These are phyloP conservation scores for Aethina tumida DNA, from an alignment of 1,140 invertebrate genomes.

Conservation along the genomic window DNA sequence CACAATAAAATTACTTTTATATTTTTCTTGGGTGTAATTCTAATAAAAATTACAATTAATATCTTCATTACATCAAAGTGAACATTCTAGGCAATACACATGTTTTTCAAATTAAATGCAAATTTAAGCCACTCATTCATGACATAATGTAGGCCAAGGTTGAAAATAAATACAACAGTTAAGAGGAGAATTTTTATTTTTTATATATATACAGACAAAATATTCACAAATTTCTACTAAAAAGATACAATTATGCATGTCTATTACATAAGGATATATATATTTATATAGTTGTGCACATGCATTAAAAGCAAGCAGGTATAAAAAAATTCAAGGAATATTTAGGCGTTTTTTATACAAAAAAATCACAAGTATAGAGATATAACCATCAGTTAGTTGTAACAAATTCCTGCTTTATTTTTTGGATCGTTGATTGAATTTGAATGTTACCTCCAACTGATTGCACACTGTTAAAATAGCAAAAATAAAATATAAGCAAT, in stretches of 20 bases:
- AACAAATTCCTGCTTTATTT: too few species aligned
- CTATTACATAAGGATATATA: background rate
- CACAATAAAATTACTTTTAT: background rate
- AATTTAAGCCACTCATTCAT: background rate
- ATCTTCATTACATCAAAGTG: too few species aligned
- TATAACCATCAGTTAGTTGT: too few species aligned
- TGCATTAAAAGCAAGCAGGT: slow-evolving; percentile 3
- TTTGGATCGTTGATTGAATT: too few species aligned
- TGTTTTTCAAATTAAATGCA: too few species aligned
- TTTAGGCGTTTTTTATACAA: slow-evolving; percentile 2
- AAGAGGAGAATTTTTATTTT: background rate
- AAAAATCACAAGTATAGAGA: slow-evolving; percentile 4
- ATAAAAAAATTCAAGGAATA: background rate
- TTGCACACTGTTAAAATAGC: too few species aligned
- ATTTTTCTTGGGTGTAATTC: background rate
- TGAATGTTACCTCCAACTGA: too few species aligned
- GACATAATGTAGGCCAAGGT: background rate
- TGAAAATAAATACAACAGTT: background rate
- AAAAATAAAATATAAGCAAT: too few species aligned
- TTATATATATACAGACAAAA: slow-evolving; percentile 3
- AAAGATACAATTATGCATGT: background rate
- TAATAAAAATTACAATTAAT: slow-evolving; percentile 2
- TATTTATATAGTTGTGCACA: slow-evolving; percentile 1
- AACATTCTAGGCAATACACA: too few species aligned
- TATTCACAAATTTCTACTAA: background rate